Percentiles rank a stretch among this genome's conserved stretches.
These are phyloP conservation scores for Limenitis camilla DNA, from an alignment of 2,888 invertebrate genomes.

Conservation along the genomic window DNA sequence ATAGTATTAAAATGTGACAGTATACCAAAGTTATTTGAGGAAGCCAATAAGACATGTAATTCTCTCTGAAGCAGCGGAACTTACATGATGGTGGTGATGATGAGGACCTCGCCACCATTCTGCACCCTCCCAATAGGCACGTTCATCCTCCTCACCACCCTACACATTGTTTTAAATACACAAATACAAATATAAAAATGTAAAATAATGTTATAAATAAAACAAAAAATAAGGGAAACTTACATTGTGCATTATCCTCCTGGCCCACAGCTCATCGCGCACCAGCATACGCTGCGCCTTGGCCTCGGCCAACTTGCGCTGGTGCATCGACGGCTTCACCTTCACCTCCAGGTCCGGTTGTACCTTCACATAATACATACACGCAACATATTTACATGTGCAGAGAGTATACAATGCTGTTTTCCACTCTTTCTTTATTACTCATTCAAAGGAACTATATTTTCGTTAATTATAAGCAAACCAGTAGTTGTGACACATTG, in stretches of 20 bases:
- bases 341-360: slow-evolving; percentile 95
- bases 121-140: slow-evolving; percentile 91
- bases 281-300: slow-evolving; percentile 86
- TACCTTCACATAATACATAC: slow-evolving; percentile 46
- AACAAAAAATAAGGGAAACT: slow-evolving; percentile 18
- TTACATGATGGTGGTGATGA: slow-evolving; percentile 54
- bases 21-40: no score
- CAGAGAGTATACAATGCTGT: neutral
- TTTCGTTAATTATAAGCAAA: no score
- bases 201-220: neutral
- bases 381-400: neutral
- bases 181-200: neutral
- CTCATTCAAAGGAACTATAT: no score
- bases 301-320: slow-evolving; percentile 86
- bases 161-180: slow-evolving; percentile 27
- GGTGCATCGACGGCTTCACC: slow-evolving; percentile 92
- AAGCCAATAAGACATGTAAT: neutral
- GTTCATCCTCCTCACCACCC: slow-evolving; percentile 85
- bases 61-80: no score
- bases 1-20: neutral
- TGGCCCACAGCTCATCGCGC: slow-evolving; percentile 79
- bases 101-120: slow-evolving; percentile 65
- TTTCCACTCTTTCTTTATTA: no score
- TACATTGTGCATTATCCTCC: slow-evolving; percentile 77
- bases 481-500: no score